Evolutionary conservation across 2,888 invertebrate genomes (phyloP), one percentile per base, ranked within the genome.

Genomic region (Selenia dentaria): DNA sequence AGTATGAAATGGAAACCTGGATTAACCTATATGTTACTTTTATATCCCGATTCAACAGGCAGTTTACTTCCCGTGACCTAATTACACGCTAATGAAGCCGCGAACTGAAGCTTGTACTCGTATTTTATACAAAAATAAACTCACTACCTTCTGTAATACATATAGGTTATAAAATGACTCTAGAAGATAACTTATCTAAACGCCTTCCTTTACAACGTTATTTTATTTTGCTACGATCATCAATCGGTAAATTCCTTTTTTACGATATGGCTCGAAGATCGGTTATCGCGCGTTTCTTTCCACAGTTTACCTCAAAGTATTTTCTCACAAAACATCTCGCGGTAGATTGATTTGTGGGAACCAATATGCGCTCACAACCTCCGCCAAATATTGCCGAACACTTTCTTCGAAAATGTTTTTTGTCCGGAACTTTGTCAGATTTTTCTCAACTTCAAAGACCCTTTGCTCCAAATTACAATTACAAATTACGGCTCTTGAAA

Each of bases 391-490:
- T 50, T 37, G 40, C 36, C 42, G 41, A 55, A 47, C 45, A 54
- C 45, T 56, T 58, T 58, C 49, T 47, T 55, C 35, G 38, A 39
- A 54, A 55, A 54, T 54, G 54, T 52, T 59, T 58, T 55, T 54
- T 52, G 43, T 48, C 49, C 52, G 56, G 52, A 54, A 59, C 54
- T 52, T 59, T 51, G 53, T 45, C 47, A 56, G 56, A 59, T 59
- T 59, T 57, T 54, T 54, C 51, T 44, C 46, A 52, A 59, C 59
- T 56, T 59, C 59, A 56, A 59, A 59, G 59, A 56, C 56, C 56
- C 54, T 59, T 59, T 59, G 59, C 59, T 59, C 50, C 52, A 51
- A 56, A 56, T 59, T 56, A 59, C 58, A 59, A 59, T 59, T 56
- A 59, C 59, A 59, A 59, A 59, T 59, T 59, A 56, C 51, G 54